phyloP scores from a whole-genome alignment of 2,113 vertebrate species.

The Nesogale talazaci region DNA sequence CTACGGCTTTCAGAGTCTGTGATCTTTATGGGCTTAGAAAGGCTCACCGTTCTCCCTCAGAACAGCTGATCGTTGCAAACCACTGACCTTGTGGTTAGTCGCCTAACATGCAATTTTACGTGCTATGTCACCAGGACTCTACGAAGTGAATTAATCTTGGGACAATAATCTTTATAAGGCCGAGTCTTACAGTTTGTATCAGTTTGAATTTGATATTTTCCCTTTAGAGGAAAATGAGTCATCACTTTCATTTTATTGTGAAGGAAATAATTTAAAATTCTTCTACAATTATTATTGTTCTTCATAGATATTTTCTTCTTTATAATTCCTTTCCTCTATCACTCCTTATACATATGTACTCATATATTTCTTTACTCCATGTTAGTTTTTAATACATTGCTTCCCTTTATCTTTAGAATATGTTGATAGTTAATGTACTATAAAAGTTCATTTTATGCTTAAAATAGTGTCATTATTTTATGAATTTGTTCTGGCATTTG shows the following conservation, averaged over 20 bases:
- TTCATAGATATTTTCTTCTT: neutral
- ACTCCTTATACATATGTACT: too few species aligned
- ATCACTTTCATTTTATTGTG: slow-evolving; percentile 12
- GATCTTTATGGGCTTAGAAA: too few species aligned
- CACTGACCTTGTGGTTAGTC: too few species aligned
- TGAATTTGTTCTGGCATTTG: too few species aligned
- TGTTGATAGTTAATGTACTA: neutral
- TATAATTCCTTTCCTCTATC: neutral
- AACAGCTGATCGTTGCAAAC: too few species aligned
- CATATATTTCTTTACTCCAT: neutral
- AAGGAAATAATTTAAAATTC: neutral
- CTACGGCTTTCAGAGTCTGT: too few species aligned
- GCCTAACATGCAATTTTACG: too few species aligned
- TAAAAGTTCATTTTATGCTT: neutral
- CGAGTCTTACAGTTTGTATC: neutral
- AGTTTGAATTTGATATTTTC: slow-evolving; percentile 59
- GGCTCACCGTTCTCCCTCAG: too few species aligned
- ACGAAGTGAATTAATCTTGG: too few species aligned
- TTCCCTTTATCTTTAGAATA: slow-evolving; percentile 41
- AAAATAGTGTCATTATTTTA: too few species aligned
- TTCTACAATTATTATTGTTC: neutral
- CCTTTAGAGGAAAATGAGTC: slow-evolving; percentile 40
- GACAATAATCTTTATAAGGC: too few species aligned
- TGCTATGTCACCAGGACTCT: too few species aligned
- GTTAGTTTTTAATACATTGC: slow-evolving; percentile 21